phyloP scores from a whole-genome alignment of 2,888 invertebrate species.

The Limnephilus auricula region DNA sequence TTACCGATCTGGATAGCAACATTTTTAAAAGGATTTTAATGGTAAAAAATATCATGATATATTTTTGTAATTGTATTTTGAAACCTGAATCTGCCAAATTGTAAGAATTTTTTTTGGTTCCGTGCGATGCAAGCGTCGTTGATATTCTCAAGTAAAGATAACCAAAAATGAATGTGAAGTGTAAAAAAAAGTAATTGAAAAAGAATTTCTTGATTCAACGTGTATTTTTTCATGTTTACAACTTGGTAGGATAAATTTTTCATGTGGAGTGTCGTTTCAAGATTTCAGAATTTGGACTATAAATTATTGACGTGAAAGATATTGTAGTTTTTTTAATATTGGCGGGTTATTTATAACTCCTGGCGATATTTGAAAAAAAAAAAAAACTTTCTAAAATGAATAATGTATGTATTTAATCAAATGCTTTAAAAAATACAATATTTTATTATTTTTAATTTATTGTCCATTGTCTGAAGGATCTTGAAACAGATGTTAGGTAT shows the following conservation, averaged over 20 bases:
- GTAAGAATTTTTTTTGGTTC: not conserved
- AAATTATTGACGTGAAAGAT: not conserved
- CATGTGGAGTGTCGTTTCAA: not conserved
- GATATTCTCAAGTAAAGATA: not conserved
- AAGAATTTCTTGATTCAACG: not conserved
- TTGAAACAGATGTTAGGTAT: constrained; percentile 13
- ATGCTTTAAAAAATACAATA: not conserved
- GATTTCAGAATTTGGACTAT: not conserved
- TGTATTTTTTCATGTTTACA: constrained; percentile 31
- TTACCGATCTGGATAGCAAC: not conserved
- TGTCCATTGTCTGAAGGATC: not conserved
- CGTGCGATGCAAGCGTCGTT: not conserved
- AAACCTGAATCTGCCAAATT: not conserved
- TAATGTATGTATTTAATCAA: not conserved
- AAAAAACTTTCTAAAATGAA: too few species aligned
- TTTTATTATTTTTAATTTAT: not conserved
- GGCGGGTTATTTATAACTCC: too few species aligned
- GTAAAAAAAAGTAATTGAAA: not conserved
- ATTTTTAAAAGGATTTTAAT: not conserved
- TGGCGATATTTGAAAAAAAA: too few species aligned
- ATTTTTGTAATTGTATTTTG: not conserved
- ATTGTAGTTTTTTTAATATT: too few species aligned
- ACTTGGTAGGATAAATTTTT: not conserved
- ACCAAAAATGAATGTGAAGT: not conserved
- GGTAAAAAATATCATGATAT: not conserved